Evolutionary conservation across 2,797 vertebrate species (phyloP), one percentile per base, ranked within the genome.

Genomic region (Mormyrus proboscirostris): DNA sequence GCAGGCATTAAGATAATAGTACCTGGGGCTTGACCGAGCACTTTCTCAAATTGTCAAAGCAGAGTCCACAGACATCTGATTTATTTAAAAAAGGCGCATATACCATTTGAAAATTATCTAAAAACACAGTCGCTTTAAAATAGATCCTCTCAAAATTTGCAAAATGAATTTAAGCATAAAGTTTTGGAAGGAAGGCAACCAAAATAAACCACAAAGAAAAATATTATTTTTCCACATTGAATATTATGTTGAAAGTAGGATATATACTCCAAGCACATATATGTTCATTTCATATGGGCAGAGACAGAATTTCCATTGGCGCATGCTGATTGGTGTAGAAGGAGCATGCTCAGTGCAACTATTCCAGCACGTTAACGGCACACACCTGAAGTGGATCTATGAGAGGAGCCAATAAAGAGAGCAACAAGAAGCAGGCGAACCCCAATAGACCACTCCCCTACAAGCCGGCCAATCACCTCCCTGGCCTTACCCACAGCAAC

Each of bases 101-200:
- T 87, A 89, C 49, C 51, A 89, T 87, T 50, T 90, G 44, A 50
- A 92, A 44, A 22, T 38, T 12, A 88, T 38, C 10, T 59, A 47
- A 92, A 92, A 88, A 92, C 89, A 92, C 90, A 87, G 88, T 33
- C 59, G 89, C 91, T 94, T 93, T 92, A 90, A 94, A 94, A 92
- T 89, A 88, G 1, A 55, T 83, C 0, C 69, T 55, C 50, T 88
- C 51, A 29, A 92, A 90, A 89, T 90, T 53, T 91, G 50, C 79
- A 25, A 55, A 88, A 62, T 84, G 29, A 44, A 83, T 83, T 88
- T 51, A 84, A 33, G 76, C 25, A 65, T 9, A 50, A 62, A 2
- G 84, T 69, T 89, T 89, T 88, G 47, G 9, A 50, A 49, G 59
- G 57, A 90, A 65, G 47, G 76, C 55, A 90, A 88, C 16, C 44